A percentile compares a stretch with the other conserved stretches of the same genome.
Evolutionary conservation across 2,797 vertebrate genomes (phyloP).

Genomic region (Spinibarbus caldwelli): DNA sequence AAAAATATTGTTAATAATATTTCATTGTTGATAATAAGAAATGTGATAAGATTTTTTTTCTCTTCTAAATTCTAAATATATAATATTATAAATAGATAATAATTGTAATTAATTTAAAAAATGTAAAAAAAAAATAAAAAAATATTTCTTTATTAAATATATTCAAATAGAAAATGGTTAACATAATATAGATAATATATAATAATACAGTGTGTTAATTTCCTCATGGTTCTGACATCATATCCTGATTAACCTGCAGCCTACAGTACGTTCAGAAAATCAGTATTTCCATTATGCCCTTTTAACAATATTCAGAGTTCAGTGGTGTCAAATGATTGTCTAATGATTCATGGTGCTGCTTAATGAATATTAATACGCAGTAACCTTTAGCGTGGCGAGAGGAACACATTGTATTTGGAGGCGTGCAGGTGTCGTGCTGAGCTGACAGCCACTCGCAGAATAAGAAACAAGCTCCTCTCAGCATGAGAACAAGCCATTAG

Average conservation of each 20-base stretch:
- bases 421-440: conserved; percentile 49
- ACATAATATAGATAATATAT: no score
- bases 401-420: conserved; percentile 47
- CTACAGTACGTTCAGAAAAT: background rate
- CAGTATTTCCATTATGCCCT: background rate
- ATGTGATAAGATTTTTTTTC: no score
- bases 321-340: background rate
- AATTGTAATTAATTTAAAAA: no score
- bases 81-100: no score
- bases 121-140: no score
- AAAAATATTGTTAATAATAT: no score
- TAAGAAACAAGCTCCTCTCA: conserved; percentile 54
- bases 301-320: background rate
- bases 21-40: no score
- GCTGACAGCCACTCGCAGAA: conserved; percentile 29
- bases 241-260: background rate
- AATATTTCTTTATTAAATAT: no score
- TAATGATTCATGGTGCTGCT: conserved; percentile 20
- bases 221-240: background rate
- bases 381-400: conserved; percentile 37
- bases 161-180: background rate
- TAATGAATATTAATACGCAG: conserved; percentile 43
- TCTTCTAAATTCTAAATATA: no score
- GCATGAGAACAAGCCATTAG: conserved; percentile 46
- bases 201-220: background rate